Conservation (phyloP, 2,888 invertebrate species). For the Psylliodes chrysocephalus region DNA sequence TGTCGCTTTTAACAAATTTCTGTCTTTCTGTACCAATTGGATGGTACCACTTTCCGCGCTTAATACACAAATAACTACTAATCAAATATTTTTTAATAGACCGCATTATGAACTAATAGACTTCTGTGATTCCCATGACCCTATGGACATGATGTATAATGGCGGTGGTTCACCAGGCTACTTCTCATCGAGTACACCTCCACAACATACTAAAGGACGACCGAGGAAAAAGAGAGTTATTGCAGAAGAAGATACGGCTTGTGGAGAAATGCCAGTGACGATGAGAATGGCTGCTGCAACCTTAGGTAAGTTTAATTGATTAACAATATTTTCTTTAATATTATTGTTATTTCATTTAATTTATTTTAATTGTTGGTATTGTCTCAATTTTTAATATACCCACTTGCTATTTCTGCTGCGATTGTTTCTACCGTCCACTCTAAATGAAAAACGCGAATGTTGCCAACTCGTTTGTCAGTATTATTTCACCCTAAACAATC, state of each 20-base stretch:
- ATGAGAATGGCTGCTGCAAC: conserved; percentile 78
- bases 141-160: conserved; percentile 70
- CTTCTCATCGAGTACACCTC: conserved; percentile 70
- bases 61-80: no score
- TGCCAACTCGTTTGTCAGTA: neutral
- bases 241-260: conserved; percentile 66
- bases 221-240: conserved; percentile 81
- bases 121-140: conserved; percentile 71
- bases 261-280: conserved; percentile 72
- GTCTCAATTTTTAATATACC: no score
- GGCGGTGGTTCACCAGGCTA: conserved; percentile 73
- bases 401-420: no score
- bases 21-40: no score
- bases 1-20: no score
- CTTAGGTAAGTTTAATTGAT: conserved; percentile 76
- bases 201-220: conserved; percentile 79
- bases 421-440: no score
- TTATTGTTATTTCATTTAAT: no score
- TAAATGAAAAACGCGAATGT: neutral
- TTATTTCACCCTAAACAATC: conserved; percentile 20
- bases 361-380: no score
- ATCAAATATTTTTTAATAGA: no score
- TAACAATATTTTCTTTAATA: no score
- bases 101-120: conserved; percentile 77
- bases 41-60: no score